Conservation (phyloP, 2,888 invertebrate genomes). For the Helleia helle region DNA sequence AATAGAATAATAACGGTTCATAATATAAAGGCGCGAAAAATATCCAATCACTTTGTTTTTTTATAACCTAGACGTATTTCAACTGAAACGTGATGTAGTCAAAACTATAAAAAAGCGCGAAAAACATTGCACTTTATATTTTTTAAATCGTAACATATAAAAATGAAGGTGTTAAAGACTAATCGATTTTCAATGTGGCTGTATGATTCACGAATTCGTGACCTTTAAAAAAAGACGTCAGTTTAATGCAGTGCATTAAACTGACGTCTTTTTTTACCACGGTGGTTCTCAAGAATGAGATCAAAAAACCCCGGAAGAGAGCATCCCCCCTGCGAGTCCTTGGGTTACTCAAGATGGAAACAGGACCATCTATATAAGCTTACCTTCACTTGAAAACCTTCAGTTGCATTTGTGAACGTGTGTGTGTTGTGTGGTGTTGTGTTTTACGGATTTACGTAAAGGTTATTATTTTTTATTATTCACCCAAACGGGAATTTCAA, state of each 20-base stretch:
- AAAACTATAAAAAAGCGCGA: too few species aligned
- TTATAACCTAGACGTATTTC: too few species aligned
- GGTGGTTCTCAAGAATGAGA: slow-evolving; percentile 13
- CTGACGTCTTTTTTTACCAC: too few species aligned
- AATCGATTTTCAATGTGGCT: too few species aligned
- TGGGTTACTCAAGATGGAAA: slow-evolving; percentile 24
- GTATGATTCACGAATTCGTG: not conserved
- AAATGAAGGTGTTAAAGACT: too few species aligned
- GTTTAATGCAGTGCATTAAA: not conserved
- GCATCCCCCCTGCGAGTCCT: slow-evolving; percentile 21
- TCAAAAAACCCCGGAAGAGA: slow-evolving; percentile 21
- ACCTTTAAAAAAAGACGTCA: not conserved
- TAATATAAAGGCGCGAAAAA: too few species aligned
- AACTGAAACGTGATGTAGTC: too few species aligned
- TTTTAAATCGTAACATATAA: too few species aligned
- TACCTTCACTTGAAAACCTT: slow-evolving; percentile 16
- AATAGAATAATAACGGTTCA: too few species aligned
- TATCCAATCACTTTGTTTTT: too few species aligned
- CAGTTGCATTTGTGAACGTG: slow-evolving; percentile 17
- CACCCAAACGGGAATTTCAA: not conserved
- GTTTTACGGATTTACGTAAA: slow-evolving; percentile 11
- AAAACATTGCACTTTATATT: too few species aligned
- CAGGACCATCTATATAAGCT: slow-evolving; percentile 41
- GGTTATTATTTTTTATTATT: slow-evolving; percentile 18
- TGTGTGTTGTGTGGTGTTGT: slow-evolving; percentile 16